Percentiles rank a stretch among this genome's conserved stretches.
These are phyloP conservation scores for Morinoia aosen DNA, from an alignment of 2,888 invertebrate species.

Conservation along the genomic window DNA sequence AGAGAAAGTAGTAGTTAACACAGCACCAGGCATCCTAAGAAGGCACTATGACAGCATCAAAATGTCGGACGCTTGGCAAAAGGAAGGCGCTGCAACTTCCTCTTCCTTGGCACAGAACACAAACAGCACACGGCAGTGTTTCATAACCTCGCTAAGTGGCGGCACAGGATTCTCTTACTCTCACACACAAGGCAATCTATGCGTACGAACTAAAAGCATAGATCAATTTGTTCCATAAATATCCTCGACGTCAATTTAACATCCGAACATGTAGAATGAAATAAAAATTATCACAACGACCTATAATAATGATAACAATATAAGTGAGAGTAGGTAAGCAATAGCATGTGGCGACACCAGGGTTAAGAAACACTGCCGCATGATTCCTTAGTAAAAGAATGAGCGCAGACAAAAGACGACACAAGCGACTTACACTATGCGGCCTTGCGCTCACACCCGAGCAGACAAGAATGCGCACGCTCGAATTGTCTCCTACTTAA, in stretches of 20 bases:
- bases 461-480: neutral
- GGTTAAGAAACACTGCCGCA: neutral
- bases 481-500: neutral
- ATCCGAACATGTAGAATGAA: neutral
- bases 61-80: conserved; percentile 33
- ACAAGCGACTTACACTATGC: neutral
- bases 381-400: neutral
- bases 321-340: neutral
- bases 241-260: neutral
- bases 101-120: conserved; percentile 42
- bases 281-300: neutral
- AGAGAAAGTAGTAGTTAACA: conserved; percentile 9
- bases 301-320: neutral
- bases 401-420: conserved; percentile 1
- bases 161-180: neutral
- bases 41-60: conserved; percentile 46
- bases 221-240: neutral
- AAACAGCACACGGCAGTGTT: neutral
- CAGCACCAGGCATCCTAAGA: conserved; percentile 47
- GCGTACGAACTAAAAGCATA: neutral
- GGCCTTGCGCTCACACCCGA: neutral
- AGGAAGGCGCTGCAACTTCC: conserved; percentile 35
- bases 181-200: neutral
- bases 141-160: neutral
- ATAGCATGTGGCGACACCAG: neutral